Percentiles rank a stretch among this genome's conserved stretches.
These are phyloP conservation scores for Alitta virens DNA, from an alignment of 2,888 invertebrate genomes.

Conservation along the genomic window DNA sequence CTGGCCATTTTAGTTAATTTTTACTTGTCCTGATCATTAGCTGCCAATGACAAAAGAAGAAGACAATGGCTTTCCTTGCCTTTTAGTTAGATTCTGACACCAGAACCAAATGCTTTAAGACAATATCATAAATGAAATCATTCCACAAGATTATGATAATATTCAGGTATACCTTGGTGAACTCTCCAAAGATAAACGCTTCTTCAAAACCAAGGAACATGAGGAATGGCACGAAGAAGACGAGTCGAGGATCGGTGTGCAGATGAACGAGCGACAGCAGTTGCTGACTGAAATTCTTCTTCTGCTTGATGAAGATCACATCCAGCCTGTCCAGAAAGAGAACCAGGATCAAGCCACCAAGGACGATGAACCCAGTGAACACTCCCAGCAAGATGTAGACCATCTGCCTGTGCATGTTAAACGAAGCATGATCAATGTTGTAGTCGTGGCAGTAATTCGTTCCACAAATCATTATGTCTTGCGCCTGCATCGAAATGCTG, in stretches of 20 bases:
- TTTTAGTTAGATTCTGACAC: too few species aligned
- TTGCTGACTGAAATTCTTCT: conserved; percentile 13
- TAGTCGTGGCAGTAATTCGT: conserved; percentile 36
- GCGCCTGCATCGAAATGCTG: not conserved
- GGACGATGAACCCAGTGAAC: conserved; percentile 33
- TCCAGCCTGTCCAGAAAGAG: conserved; percentile 41
- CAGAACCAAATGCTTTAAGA: too few species aligned
- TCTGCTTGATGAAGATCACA: conserved; percentile 27
- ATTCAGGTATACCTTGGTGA: conserved; percentile 37
- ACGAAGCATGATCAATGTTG: conserved; percentile 20
- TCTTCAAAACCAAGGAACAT: conserved; percentile 42
- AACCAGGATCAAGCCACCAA: conserved; percentile 36
- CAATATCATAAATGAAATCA: too few species aligned
- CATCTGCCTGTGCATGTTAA: conserved; percentile 11
- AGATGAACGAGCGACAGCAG: conserved; percentile 33
- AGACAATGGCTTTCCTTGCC: too few species aligned
- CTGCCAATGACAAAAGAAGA: too few species aligned
- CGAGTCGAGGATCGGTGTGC: conserved; percentile 36
- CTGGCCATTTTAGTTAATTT: too few species aligned
- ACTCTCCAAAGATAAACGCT: conserved; percentile 47
- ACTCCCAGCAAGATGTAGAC: conserved; percentile 39
- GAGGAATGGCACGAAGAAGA: conserved; percentile 37
- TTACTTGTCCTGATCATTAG: too few species aligned
- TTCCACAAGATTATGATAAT: not conserved
- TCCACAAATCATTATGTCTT: conserved; percentile 32